Percentiles rank a stretch among this genome's conserved stretches.
Evolutionary conservation across 1,140 invertebrate genomes (phyloP).

Genomic region (Philotrypesis tridentata): DNA sequence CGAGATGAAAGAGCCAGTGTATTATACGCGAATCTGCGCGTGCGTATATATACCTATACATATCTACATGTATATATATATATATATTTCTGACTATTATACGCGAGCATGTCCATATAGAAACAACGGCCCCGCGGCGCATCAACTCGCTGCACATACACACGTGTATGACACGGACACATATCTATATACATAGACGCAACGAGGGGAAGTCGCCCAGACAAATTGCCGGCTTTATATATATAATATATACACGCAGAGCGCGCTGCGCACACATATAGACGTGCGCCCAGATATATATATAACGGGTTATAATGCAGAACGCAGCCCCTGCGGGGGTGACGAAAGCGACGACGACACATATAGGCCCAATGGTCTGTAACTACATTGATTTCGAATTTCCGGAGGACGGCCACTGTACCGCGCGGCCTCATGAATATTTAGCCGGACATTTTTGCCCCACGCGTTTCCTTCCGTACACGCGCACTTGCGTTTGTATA

Average conservation of each 20-base stretch:
- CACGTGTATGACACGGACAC: no score
- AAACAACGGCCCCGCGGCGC: not conserved
- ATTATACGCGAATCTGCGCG: no score
- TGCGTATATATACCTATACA: not conserved
- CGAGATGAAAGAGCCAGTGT: not conserved
- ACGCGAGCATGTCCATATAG: no score
- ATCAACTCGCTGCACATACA: not conserved
- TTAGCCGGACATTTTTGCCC: slow-evolving; percentile 13
- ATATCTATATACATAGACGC: no score
- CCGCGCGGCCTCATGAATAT: slow-evolving; percentile 42
- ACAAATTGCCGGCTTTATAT: slow-evolving; percentile 27
- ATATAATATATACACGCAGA: no score
- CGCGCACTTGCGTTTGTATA: no score
- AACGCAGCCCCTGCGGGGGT: not conserved
- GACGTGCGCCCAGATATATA: no score
- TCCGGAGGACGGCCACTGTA: not conserved
- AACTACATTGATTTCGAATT: slow-evolving; percentile 46
- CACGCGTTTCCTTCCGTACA: no score
- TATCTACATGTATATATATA: not conserved
- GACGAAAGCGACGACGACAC: not conserved
- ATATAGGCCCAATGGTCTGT: slow-evolving; percentile 30
- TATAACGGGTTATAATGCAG: not conserved
- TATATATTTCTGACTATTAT: no score
- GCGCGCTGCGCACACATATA: no score
- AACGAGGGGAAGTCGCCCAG: not conserved